Conservation (phyloP, 2,888 invertebrate genomes). For the Hydraecia micacea region DNA sequence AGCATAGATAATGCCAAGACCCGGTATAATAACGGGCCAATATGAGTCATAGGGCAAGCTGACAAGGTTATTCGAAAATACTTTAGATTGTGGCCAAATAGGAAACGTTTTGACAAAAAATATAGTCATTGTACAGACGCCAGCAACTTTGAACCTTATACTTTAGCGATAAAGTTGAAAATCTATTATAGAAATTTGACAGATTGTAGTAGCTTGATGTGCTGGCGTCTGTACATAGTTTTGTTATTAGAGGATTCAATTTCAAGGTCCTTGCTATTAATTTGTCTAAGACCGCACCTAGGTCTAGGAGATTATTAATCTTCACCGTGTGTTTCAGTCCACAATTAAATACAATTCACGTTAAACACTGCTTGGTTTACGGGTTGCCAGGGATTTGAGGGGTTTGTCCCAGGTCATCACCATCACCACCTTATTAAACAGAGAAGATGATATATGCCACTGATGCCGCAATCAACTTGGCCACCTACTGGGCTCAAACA, state of each 20-base stretch:
- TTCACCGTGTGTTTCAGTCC: background rate
- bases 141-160: too few relatives aligned
- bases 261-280: constrained; percentile 15
- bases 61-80: constrained; percentile 41
- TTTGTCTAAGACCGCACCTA: background rate
- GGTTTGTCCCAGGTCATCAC: background rate
- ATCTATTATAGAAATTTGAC: too few relatives aligned
- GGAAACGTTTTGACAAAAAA: constrained; percentile 15
- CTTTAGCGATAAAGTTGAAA: too few relatives aligned
- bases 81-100: constrained; percentile 8
- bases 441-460: too few relatives aligned
- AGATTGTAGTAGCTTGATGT: too few relatives aligned
- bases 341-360: background rate
- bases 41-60: constrained; percentile 49
- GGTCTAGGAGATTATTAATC: background rate
- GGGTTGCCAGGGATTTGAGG: background rate
- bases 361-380: background rate
- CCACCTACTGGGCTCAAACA: too few relatives aligned
- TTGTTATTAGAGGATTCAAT: constrained; percentile 1
- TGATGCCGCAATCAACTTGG: too few relatives aligned
- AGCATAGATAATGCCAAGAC: constrained; percentile 33
- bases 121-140: too few relatives aligned
- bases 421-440: too few relatives aligned
- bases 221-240: too few relatives aligned
- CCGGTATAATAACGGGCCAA: constrained; percentile 39